A percentile compares a stretch with the other conserved stretches of the same genome.
Evolutionary conservation across 2,113 vertebrate species (phyloP).

Genomic region (Trogon melanurus): DNA sequence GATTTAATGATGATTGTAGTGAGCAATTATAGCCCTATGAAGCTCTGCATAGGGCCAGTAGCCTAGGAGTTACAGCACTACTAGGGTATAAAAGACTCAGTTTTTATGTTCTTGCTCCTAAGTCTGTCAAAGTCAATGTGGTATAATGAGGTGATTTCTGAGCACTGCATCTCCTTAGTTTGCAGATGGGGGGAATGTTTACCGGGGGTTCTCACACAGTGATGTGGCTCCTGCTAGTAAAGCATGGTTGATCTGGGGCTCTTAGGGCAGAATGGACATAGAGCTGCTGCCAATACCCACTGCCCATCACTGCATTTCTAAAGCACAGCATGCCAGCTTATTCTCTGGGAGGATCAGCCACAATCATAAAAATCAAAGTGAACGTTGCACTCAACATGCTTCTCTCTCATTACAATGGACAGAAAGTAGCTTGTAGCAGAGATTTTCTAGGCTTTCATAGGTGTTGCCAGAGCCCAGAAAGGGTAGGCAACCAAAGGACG

Average conservation of each 20-base stretch:
- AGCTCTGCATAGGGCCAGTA: background rate
- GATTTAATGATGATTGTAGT: background rate
- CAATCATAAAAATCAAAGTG: background rate
- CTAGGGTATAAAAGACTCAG: background rate
- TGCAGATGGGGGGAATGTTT: background rate
- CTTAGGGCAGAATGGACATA: fast-evolving
- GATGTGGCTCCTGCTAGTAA: background rate
- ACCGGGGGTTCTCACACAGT: background rate
- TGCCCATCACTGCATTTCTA: background rate
- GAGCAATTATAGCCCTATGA: background rate
- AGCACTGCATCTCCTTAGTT: background rate
- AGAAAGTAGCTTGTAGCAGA: background rate
- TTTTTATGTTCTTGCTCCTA: background rate
- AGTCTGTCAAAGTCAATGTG: background rate
- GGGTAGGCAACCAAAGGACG: background rate
- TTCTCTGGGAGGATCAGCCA: background rate
- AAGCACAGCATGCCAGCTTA: background rate
- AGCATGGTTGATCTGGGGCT: background rate
- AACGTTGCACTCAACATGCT: background rate
- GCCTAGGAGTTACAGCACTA: background rate
- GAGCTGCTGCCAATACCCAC: background rate
- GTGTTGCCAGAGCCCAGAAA: background rate
- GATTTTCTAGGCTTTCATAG: background rate
- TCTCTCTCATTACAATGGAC: background rate
- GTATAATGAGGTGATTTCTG: background rate